A percentile compares a stretch with the other conserved stretches of the same genome.
Evolutionary conservation across 2,888 invertebrate genomes (phyloP).

Genomic region (Ophioninae sp.): DNA sequence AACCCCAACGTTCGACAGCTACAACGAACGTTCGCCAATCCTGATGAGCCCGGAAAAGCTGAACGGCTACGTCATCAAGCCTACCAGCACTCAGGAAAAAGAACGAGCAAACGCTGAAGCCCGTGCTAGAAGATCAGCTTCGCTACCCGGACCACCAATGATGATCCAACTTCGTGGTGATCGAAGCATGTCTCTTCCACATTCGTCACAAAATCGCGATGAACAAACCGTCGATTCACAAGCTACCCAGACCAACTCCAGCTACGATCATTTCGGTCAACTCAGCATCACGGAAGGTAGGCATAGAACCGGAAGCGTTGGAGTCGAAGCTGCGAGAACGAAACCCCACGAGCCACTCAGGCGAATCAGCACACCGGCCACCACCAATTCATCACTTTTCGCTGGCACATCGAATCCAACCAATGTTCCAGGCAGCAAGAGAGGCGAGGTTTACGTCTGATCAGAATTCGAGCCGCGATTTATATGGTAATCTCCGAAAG

Average conservation of each 20-base stretch:
- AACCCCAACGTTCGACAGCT: conserved; percentile 75
- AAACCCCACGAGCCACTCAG: conserved; percentile 75
- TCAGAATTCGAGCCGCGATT: background rate
- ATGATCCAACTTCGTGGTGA: conserved; percentile 72
- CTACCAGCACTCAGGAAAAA: conserved; percentile 59
- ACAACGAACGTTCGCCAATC: conserved; percentile 76
- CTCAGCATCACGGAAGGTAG: conserved; percentile 65
- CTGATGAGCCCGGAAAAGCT: conserved; percentile 77
- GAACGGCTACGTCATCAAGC: conserved; percentile 69
- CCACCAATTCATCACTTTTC: conserved; percentile 69
- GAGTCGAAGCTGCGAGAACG: conserved; percentile 66
- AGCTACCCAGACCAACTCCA: conserved; percentile 60
- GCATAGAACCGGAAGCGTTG: conserved; percentile 75
- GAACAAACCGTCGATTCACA: conserved; percentile 67
- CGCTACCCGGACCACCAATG: conserved; percentile 75
- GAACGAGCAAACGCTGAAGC: conserved; percentile 57
- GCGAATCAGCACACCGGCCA: conserved; percentile 81
- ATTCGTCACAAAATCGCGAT: conserved; percentile 74
- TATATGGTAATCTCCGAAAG: background rate
- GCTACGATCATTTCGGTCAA: conserved; percentile 46
- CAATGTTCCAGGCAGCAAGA: conserved; percentile 75
- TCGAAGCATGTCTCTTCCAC: conserved; percentile 77
- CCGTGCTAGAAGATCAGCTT: conserved; percentile 79
- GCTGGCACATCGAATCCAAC: conserved; percentile 56
- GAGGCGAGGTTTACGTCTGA: conserved; percentile 84